phyloP scores from a whole-genome alignment of 2,797 vertebrate genomes.

The Gambelia wislizenii region DNA sequence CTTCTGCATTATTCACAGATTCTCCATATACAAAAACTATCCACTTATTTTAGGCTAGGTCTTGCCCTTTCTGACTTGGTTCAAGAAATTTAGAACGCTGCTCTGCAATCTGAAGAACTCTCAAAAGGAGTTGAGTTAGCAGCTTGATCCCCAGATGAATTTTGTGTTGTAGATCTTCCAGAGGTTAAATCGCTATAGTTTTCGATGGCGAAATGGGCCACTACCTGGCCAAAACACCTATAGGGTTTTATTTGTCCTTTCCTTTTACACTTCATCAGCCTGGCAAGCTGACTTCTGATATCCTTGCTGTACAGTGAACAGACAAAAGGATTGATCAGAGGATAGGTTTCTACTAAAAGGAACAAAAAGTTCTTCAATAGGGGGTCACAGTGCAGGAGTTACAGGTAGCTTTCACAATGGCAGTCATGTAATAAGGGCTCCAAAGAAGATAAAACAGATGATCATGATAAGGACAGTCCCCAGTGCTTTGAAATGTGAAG shows the following conservation, averaged over 20 bases:
- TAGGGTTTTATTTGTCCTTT: slow-evolving; percentile 44
- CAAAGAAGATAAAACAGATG: slow-evolving; percentile 58
- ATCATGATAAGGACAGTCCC: slow-evolving; percentile 55
- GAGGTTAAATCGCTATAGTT: neutral
- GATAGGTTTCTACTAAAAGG: slow-evolving; percentile 58
- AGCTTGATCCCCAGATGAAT: neutral
- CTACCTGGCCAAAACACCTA: slow-evolving; percentile 3
- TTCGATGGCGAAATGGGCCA: slow-evolving; percentile 16
- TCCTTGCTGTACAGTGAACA: slow-evolving; percentile 55
- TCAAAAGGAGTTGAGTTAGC: neutral
- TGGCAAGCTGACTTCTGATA: slow-evolving; percentile 50
- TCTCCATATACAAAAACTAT: neutral
- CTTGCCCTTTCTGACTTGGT: neutral
- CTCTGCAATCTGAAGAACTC: accelerated
- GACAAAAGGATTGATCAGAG: slow-evolving; percentile 60
- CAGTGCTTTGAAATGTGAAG: slow-evolving; percentile 58
- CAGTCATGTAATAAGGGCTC: slow-evolving; percentile 61
- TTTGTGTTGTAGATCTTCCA: accelerated
- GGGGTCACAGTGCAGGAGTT: slow-evolving; percentile 43
- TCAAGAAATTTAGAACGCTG: slow-evolving; percentile 22
- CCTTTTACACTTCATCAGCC: slow-evolving; percentile 41
- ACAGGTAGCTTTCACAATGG: slow-evolving; percentile 59
- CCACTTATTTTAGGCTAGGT: no score
- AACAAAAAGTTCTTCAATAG: slow-evolving; percentile 51
- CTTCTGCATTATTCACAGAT: neutral